Percentiles rank a stretch among this genome's conserved stretches.
These are phyloP conservation scores for Gymnarchus niloticus DNA, from an alignment of 2,113 vertebrate species.

Conservation along the genomic window DNA sequence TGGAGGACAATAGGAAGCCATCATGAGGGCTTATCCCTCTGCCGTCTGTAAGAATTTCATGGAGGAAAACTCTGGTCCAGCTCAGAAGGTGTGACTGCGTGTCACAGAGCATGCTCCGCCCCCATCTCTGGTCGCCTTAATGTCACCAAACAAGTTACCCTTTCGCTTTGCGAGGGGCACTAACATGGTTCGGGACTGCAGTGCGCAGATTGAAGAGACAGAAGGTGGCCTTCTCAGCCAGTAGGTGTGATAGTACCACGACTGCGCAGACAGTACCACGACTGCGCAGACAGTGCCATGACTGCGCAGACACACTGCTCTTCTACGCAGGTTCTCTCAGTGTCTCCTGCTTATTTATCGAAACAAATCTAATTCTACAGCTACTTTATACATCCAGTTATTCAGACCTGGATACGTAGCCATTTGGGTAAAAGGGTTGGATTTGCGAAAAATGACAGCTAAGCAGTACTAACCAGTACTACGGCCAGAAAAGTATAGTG, in stretches of 20 bases:
- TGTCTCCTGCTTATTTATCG: neutral
- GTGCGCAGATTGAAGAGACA: neutral
- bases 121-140: neutral
- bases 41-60: too few relatives aligned
- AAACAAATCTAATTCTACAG: slow-evolving; percentile 6
- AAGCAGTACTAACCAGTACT: too few relatives aligned
- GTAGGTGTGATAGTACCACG: neutral
- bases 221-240: neutral
- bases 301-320: neutral
- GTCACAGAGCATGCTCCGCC: neutral
- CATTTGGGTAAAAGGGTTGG: too few relatives aligned
- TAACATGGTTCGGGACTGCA: neutral
- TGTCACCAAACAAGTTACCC: neutral
- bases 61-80: neutral
- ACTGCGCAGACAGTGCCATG: neutral
- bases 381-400: neutral
- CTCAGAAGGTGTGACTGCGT: neutral
- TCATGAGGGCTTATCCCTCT: neutral
- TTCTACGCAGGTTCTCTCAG: neutral
- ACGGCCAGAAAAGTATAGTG: too few relatives aligned
- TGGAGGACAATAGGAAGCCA: neutral
- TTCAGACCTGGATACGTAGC: too few relatives aligned
- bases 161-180: neutral
- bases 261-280: neutral
- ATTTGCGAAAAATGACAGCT: too few relatives aligned